Percentiles rank a stretch among this genome's conserved stretches.
Evolutionary conservation across 2,888 invertebrate species (phyloP).

Genomic region (Agrochola lychnidis): DNA sequence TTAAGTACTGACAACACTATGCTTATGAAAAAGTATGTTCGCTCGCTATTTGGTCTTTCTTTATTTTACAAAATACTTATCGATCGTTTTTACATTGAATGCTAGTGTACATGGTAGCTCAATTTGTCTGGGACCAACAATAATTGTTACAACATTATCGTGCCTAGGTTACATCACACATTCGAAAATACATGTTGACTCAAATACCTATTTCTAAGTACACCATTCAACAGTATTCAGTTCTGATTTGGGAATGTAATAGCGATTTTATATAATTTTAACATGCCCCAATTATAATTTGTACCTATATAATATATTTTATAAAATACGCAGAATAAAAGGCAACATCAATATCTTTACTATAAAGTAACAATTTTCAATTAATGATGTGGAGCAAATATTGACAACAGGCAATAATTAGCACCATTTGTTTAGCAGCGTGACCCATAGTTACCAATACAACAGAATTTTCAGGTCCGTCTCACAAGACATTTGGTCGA

Average conservation of each 20-base stretch:
- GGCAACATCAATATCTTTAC: conserved; percentile 36
- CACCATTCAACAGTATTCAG: conserved; percentile 59
- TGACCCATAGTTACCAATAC: conserved; percentile 51
- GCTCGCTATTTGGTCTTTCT: conserved; percentile 46
- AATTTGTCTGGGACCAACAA: conserved; percentile 46
- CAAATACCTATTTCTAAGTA: conserved; percentile 54
- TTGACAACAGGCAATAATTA: conserved; percentile 56
- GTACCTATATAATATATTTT: conserved; percentile 47
- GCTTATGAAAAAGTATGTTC: conserved; percentile 36
- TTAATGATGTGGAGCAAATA: conserved; percentile 48
- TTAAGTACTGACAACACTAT: conserved; percentile 39
- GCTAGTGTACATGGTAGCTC: conserved; percentile 50
- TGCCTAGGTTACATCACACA: conserved; percentile 37
- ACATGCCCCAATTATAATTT: conserved; percentile 55
- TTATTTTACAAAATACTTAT: conserved; percentile 43
- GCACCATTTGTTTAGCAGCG: conserved; percentile 67
- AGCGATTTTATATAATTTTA: conserved; percentile 70
- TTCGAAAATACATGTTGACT: conserved; percentile 55
- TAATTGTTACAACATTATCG: conserved; percentile 34
- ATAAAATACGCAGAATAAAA: conserved; percentile 49
- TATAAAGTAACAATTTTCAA: conserved; percentile 42
- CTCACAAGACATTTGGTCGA: conserved; percentile 39
- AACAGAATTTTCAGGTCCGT: conserved; percentile 53
- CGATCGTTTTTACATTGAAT: conserved; percentile 13
- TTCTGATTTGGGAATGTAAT: conserved; percentile 82